These are phyloP conservation scores for Osmoderma eremita DNA, from an alignment of 2,888 invertebrate genomes.

Conservation along the genomic window DNA sequence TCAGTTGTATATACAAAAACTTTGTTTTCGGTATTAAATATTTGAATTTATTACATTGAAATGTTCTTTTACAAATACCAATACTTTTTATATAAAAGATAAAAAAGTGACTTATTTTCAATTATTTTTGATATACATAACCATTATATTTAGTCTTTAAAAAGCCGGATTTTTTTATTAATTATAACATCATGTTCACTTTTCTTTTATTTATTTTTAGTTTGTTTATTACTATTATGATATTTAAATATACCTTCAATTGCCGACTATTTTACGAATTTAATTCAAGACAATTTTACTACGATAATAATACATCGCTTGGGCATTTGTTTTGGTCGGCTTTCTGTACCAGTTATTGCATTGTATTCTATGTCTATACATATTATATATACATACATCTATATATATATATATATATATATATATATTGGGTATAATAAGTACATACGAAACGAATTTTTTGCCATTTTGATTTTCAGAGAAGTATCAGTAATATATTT, in stretches of 20 bases:
- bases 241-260: slow-evolving; percentile 33
- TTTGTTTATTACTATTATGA: slow-evolving; percentile 31
- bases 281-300: slow-evolving; percentile 28
- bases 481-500: slow-evolving; percentile 14
- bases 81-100: slow-evolving; percentile 41
- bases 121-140: slow-evolving; percentile 32
- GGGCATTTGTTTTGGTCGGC: slow-evolving; percentile 35
- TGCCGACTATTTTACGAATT: slow-evolving; percentile 30
- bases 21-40: slow-evolving; percentile 24
- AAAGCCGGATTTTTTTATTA: slow-evolving; percentile 35
- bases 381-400: slow-evolving; percentile 37
- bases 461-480: slow-evolving; percentile 27
- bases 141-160: slow-evolving; percentile 31
- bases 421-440: slow-evolving; percentile 29
- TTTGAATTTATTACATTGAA: slow-evolving; percentile 8
- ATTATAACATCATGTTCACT: slow-evolving; percentile 22
- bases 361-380: slow-evolving; percentile 38
- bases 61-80: too few relatives aligned
- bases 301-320: slow-evolving; percentile 28
- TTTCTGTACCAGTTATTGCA: slow-evolving; percentile 42
- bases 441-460: slow-evolving; percentile 12
- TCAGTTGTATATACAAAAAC: slow-evolving; percentile 23
- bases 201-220: slow-evolving; percentile 37
- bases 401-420: slow-evolving; percentile 1
- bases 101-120: slow-evolving; percentile 19